Evolutionary conservation across 2,797 vertebrate genomes (phyloP).

Genomic region (Parauchenoglanis ngamensis): DNA sequence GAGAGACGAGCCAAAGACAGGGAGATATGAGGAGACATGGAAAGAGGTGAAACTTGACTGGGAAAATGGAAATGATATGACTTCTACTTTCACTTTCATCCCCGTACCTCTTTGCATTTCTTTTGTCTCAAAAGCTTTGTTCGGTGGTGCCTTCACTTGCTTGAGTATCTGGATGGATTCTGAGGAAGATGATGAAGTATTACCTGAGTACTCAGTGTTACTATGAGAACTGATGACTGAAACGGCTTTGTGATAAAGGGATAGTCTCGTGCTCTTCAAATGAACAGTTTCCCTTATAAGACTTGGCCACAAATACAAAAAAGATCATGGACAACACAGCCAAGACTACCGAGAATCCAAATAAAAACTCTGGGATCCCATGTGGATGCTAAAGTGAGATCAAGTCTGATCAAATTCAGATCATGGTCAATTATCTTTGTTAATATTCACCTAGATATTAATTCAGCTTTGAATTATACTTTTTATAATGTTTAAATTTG

Average conservation of each 20-base stretch:
- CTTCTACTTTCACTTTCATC: neutral
- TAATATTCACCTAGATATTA: neutral
- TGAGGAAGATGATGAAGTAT: constrained; percentile 28
- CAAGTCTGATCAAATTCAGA: neutral
- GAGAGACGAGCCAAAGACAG: constrained; percentile 6
- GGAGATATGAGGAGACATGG: neutral
- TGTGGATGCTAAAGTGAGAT: neutral
- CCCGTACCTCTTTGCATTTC: neutral
- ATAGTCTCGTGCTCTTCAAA: neutral
- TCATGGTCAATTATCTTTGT: neutral
- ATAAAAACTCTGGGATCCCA: neutral
- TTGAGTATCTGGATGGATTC: constrained; percentile 18
- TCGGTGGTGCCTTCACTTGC: neutral
- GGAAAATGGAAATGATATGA: neutral
- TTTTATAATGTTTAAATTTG: neutral
- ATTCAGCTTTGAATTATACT: neutral
- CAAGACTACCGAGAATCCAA: constrained; percentile 5
- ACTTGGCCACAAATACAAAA: constrained; percentile 6
- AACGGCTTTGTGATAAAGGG: neutral
- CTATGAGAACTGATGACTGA: constrained; percentile 11
- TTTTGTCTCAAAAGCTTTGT: neutral
- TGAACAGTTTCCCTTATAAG: neutral
- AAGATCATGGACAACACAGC: constrained; percentile 29
- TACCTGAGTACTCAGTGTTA: neutral
- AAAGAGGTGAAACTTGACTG: neutral